phyloP scores from a whole-genome alignment of 1,140 invertebrate genomes.

The Olivierus martensii region DNA sequence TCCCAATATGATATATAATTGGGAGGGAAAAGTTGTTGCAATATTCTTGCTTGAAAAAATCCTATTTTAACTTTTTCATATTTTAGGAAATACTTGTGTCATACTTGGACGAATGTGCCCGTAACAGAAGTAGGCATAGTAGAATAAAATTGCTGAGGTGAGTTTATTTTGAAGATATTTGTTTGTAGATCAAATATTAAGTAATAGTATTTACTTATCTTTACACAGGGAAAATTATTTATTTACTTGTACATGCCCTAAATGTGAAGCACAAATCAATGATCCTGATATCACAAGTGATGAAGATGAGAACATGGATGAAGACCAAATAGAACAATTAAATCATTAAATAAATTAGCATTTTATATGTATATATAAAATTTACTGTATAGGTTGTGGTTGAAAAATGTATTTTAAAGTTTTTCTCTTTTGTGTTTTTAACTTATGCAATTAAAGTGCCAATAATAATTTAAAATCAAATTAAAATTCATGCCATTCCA shows the following conservation, averaged over 20 bases:
- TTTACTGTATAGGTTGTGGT: no score
- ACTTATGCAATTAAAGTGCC: no score
- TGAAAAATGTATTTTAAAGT: no score
- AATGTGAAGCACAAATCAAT: slow-evolving; percentile 54
- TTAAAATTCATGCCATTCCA: no score
- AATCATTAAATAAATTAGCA: no score
- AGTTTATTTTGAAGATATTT: slow-evolving; percentile 3
- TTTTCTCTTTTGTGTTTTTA: no score
- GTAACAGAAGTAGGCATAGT: slow-evolving; percentile 65
- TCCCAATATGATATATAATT: no score
- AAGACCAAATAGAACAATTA: no score
- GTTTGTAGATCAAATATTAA: background rate
- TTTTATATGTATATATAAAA: no score
- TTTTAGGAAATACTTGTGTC: slow-evolving; percentile 67
- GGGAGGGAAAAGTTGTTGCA: no score
- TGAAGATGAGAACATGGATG: slow-evolving; percentile 37
- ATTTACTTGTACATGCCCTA: slow-evolving; percentile 64
- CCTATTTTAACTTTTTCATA: slow-evolving; percentile 2
- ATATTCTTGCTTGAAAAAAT: no score
- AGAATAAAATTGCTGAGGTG: slow-evolving; percentile 57
- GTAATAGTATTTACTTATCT: slow-evolving; percentile 2
- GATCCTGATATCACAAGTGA: slow-evolving; percentile 67
- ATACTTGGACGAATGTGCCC: slow-evolving; percentile 73
- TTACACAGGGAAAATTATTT: slow-evolving; percentile 66
- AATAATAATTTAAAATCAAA: no score